Conservation (phyloP, 1,140 invertebrate genomes). For the Lethrus apterus region DNA sequence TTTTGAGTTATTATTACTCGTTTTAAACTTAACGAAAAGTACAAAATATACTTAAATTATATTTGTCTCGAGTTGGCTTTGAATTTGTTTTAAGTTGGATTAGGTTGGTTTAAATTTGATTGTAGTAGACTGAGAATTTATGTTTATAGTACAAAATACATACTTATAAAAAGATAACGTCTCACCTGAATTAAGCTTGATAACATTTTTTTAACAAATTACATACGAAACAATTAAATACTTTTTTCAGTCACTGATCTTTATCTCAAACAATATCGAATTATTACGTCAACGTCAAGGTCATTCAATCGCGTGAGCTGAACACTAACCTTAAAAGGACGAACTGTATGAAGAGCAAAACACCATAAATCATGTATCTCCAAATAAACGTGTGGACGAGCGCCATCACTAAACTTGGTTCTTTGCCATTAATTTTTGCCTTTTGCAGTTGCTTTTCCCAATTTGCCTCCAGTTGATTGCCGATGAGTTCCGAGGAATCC, state of each 20-base stretch:
- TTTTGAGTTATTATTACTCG: no score
- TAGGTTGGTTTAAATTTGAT: no score
- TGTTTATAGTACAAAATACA: no score
- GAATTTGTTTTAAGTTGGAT: no score
- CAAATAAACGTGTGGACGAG: not conserved
- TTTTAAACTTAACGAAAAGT: no score
- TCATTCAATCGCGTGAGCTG: no score
- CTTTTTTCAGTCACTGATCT: not conserved
- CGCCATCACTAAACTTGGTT: not conserved
- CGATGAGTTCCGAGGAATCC: not conserved
- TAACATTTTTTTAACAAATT: not conserved
- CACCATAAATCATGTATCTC: slow-evolving; percentile 2
- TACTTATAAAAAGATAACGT: not conserved
- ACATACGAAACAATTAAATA: not conserved
- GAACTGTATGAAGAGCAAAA: not conserved
- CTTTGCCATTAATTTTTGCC: not conserved
- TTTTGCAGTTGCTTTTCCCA: slow-evolving; percentile 4
- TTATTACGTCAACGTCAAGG: not conserved
- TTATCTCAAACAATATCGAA: not conserved
- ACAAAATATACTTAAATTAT: no score
- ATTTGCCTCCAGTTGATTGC: slow-evolving; percentile 7
- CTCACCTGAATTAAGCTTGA: not conserved
- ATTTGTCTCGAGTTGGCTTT: no score
- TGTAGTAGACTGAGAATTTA: no score
- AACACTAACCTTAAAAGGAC: slow-evolving; percentile 6